These are phyloP conservation scores for Lasioglossum malachurum DNA, from an alignment of 2,888 invertebrate species.

Conservation along the genomic window DNA sequence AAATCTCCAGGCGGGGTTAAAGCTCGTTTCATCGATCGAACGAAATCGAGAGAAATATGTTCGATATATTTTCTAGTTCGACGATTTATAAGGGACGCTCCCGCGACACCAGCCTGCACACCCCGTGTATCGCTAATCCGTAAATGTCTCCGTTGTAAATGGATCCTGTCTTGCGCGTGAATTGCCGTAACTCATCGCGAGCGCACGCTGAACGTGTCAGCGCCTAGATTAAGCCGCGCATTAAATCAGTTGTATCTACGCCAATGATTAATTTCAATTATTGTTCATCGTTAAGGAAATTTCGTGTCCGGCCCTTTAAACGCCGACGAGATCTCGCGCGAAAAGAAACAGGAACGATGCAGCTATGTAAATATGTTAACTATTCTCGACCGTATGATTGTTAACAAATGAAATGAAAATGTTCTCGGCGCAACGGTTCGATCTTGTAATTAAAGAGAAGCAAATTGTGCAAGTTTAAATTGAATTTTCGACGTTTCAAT, in stretches of 20 bases:
- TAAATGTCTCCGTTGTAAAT: conserved; percentile 71
- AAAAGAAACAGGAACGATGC: not conserved
- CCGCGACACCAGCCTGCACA: conserved; percentile 8
- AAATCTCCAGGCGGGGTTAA: not conserved
- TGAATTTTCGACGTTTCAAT: too few relatives aligned
- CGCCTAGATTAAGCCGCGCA: conserved; percentile 66
- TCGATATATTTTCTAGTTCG: not conserved
- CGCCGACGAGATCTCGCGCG: too few relatives aligned
- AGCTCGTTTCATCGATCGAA: not conserved
- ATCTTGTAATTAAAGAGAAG: too few relatives aligned
- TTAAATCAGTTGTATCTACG: conserved; percentile 70
- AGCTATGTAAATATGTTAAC: too few relatives aligned
- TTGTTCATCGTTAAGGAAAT: conserved; percentile 44
- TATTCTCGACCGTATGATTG: too few relatives aligned
- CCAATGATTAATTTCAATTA: conserved; percentile 68
- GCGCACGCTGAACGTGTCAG: conserved; percentile 67
- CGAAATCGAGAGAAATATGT: not conserved
- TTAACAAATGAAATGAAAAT: too few relatives aligned
- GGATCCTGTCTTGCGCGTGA: conserved; percentile 70
- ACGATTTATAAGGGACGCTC: conserved; percentile 8
- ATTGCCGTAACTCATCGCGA: conserved; percentile 70
- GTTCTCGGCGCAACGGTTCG: too few relatives aligned
- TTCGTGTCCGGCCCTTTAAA: conserved; percentile 32
- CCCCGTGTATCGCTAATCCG: conserved; percentile 50
- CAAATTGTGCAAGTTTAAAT: too few relatives aligned